phyloP scores from a whole-genome alignment of 2,797 vertebrate genomes.

The Leptatherina wallacei region DNA sequence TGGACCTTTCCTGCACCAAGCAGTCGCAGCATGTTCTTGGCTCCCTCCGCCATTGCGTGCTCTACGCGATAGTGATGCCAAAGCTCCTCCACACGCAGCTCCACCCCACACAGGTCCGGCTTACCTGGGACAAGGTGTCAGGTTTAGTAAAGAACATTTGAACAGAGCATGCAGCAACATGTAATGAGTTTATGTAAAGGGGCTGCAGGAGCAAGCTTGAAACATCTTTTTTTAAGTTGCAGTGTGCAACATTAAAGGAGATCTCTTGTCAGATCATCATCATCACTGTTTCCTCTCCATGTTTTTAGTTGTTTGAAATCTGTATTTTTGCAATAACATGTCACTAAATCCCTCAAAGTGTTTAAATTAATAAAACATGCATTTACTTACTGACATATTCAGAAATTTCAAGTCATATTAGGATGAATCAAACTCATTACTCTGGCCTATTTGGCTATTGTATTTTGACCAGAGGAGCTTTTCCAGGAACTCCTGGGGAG shows the following conservation, averaged over 20 bases:
- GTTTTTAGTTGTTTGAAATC: neutral
- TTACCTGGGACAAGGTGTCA: conserved; percentile 54
- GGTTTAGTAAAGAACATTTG: neutral
- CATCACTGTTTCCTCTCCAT: too few relatives aligned
- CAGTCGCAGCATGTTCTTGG: conserved; percentile 90
- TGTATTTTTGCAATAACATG: neutral
- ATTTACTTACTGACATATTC: too few relatives aligned
- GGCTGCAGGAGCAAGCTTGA: neutral
- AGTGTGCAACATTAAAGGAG: neutral
- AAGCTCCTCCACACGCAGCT: conserved; percentile 90
- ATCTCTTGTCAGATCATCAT: neutral
- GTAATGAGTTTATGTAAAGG: neutral
- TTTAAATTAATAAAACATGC: too few relatives aligned
- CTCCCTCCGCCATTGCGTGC: conserved; percentile 91
- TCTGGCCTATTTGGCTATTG: too few relatives aligned
- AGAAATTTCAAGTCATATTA: too few relatives aligned
- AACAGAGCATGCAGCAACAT: neutral
- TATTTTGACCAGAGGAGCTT: too few relatives aligned
- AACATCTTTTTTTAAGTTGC: neutral
- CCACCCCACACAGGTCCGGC: conserved; percentile 80
- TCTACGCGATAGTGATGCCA: conserved; percentile 92
- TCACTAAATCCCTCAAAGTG: neutral
- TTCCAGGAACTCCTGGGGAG: neutral
- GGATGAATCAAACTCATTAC: too few relatives aligned
- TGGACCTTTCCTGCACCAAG: conserved; percentile 87